phyloP scores from a whole-genome alignment of 2,113 vertebrate genomes.

The Mormoops blainvillei region DNA sequence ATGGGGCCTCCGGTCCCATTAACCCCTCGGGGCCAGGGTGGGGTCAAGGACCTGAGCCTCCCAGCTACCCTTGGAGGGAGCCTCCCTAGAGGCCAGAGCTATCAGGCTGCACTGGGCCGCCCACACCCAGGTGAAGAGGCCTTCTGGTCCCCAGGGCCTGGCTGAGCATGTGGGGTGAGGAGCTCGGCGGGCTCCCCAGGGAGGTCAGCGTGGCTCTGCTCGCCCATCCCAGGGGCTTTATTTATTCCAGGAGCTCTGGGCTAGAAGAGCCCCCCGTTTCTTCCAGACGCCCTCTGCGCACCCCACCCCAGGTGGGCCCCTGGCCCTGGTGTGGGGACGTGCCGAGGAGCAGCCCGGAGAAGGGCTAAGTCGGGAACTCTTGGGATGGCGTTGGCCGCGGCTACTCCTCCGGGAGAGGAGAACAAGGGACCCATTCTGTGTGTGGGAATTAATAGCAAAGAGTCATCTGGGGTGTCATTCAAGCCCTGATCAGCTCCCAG shows the following conservation, averaged over 20 bases:
- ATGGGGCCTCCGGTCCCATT: conserved; percentile 46
- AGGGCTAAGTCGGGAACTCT: conserved; percentile 83
- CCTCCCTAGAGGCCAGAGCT: not conserved
- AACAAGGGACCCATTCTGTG: conserved; percentile 87
- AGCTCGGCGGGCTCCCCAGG: not conserved
- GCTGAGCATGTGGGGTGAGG: not conserved
- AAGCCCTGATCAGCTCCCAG: conserved; percentile 84
- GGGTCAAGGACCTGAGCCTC: accelerated
- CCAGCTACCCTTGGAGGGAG: not conserved
- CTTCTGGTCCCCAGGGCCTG: not conserved
- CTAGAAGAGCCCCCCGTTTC: not conserved
- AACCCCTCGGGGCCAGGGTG: conserved; percentile 56
- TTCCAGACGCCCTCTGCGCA: not conserved
- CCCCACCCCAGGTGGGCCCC: not conserved
- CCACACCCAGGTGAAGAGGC: accelerated
- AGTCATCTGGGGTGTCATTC: conserved; percentile 82
- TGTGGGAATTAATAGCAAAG: conserved; percentile 87
- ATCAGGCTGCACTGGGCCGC: not conserved
- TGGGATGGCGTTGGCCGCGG: conserved; percentile 80
- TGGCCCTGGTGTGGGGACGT: not conserved
- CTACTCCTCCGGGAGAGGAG: conserved; percentile 81
- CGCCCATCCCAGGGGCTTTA: not conserved
- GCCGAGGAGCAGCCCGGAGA: conserved; percentile 58
- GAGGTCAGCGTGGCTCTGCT: not conserved
- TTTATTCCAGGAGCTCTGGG: not conserved